Evolutionary conservation across 2,888 invertebrate species (phyloP).

Genomic region (Chalcis sispes): DNA sequence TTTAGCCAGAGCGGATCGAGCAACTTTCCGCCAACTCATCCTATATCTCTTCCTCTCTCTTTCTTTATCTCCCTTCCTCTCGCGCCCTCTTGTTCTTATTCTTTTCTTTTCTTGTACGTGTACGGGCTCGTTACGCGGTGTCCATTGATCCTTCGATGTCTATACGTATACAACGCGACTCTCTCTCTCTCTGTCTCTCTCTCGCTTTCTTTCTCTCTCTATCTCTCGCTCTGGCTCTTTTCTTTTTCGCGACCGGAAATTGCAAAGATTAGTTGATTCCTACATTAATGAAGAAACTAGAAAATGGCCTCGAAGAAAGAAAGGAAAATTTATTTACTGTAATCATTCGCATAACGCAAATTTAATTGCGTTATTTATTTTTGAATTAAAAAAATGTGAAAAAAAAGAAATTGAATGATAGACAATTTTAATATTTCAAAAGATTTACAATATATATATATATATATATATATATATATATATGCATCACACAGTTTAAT

Average conservation of each 20-base stretch:
- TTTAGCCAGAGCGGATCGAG: slow-evolving; percentile 61
- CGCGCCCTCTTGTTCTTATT: slow-evolving; percentile 11
- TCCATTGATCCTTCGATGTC: slow-evolving; percentile 26
- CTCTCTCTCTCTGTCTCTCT: too few species aligned
- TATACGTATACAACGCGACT: background rate
- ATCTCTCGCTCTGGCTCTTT: background rate
- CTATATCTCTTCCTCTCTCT: slow-evolving; percentile 61
- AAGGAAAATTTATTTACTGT: background rate
- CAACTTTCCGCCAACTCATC: slow-evolving; percentile 58
- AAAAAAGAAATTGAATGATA: too few species aligned
- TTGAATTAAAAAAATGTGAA: too few species aligned
- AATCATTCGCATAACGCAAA: too few species aligned
- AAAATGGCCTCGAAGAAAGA: background rate
- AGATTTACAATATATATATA: too few species aligned
- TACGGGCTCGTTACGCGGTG: slow-evolving; percentile 13
- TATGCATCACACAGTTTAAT: too few species aligned
- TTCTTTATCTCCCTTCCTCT: slow-evolving; percentile 32
- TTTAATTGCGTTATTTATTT: too few species aligned
- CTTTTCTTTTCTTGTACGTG: background rate
- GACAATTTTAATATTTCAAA: too few species aligned
- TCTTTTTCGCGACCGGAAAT: background rate
- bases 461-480: too few species aligned
- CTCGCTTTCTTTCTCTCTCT: too few species aligned
- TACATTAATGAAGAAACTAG: background rate
- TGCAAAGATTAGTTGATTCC: slow-evolving; percentile 34